Conservation (phyloP, 2,797 vertebrate species). For the Borostomias antarcticus region DNA sequence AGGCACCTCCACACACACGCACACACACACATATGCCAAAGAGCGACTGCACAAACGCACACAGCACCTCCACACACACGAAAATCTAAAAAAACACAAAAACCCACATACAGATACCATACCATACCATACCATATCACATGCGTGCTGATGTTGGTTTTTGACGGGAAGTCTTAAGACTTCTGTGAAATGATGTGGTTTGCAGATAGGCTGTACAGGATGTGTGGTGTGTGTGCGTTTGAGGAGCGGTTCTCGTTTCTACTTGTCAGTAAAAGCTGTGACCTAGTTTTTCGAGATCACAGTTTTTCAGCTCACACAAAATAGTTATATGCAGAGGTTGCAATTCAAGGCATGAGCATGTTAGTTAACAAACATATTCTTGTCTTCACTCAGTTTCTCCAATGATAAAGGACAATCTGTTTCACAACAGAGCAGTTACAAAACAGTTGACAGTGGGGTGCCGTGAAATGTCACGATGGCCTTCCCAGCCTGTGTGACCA, state of each 20-base stretch:
- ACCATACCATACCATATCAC: conserved; percentile 2
- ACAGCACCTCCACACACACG: not conserved
- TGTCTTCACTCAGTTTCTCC: too few relatives aligned
- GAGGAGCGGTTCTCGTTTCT: too few relatives aligned
- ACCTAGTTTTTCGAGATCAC: not conserved
- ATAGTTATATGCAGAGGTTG: not conserved
- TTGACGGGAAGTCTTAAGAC: conserved; percentile 1
- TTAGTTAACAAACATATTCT: too few relatives aligned
- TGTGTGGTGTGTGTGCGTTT: too few relatives aligned
- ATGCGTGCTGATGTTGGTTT: not conserved
- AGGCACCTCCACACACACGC: conserved; percentile 9
- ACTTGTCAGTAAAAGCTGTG: not conserved
- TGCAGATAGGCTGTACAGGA: too few relatives aligned
- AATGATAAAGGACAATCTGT: too few relatives aligned
- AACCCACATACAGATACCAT: conserved; percentile 1
- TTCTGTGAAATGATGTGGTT: conserved; percentile 1
- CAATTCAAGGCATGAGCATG: too few relatives aligned
- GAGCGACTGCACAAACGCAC: conserved; percentile 3
- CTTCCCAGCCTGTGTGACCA: too few relatives aligned
- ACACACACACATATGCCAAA: conserved; percentile 10
- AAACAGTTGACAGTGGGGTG: too few relatives aligned
- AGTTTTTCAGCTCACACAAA: not conserved
- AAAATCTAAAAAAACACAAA: conserved; percentile 4
- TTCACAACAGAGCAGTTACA: too few relatives aligned
- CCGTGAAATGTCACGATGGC: too few relatives aligned